A percentile compares a stretch with the other conserved stretches of the same genome.
These are phyloP conservation scores for Lepus europaeus DNA, from an alignment of 2,113 vertebrate species.

Conservation along the genomic window DNA sequence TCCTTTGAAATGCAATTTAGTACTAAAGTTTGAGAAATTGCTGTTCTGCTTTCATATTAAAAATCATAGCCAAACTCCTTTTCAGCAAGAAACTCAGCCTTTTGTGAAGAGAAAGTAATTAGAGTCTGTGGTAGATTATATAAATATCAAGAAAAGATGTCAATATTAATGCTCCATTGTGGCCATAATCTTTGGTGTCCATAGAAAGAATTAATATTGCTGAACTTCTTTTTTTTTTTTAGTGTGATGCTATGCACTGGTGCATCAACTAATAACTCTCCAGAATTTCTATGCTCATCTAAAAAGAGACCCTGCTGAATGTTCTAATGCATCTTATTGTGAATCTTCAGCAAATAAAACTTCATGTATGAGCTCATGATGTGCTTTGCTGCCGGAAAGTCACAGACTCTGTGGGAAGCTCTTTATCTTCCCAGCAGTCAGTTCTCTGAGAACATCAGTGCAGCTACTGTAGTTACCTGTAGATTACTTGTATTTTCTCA, in stretches of 20 bases:
- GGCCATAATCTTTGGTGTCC: slow-evolving; percentile 65
- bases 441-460: slow-evolving; percentile 95
- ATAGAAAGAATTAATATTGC: slow-evolving; percentile 77
- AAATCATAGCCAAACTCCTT: slow-evolving; percentile 68
- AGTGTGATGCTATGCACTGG: slow-evolving; percentile 86
- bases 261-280: slow-evolving; percentile 89
- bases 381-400: slow-evolving; percentile 95
- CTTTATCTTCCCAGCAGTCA: slow-evolving; percentile 99
- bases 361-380: slow-evolving; percentile 97
- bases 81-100: slow-evolving; percentile 61
- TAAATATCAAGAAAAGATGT: slow-evolving; percentile 73
- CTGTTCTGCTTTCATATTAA: slow-evolving; percentile 63
- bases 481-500: slow-evolving; percentile 96
- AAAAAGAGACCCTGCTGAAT: slow-evolving; percentile 90
- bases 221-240: slow-evolving; percentile 78
- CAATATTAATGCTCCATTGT: slow-evolving; percentile 74
- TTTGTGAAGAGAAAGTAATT: slow-evolving; percentile 68
- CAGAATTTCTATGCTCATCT: slow-evolving; percentile 88
- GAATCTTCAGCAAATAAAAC: slow-evolving; percentile 93
- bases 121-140: slow-evolving; percentile 51
- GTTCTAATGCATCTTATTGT: slow-evolving; percentile 92
- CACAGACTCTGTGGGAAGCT: slow-evolving; percentile 96
- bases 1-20: slow-evolving; percentile 84
- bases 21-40: slow-evolving; percentile 61
- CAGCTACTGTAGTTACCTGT: slow-evolving; percentile 94